phyloP scores from a whole-genome alignment of 2,113 vertebrate species.

The Aphyosemion australe region DNA sequence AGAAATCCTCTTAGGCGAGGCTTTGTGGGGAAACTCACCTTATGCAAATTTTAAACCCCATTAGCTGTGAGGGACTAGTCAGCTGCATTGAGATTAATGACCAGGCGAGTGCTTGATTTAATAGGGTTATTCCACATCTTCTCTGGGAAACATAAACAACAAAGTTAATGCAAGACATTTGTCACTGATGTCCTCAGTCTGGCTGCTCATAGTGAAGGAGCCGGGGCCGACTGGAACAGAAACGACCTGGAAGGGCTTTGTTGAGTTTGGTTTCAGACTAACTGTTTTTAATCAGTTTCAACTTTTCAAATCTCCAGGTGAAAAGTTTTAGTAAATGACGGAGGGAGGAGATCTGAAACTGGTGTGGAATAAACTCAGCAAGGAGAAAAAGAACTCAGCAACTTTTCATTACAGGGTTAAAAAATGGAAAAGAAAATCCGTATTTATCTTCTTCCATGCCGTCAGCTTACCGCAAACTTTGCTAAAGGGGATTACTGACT shows the following conservation, averaged over 20 bases:
- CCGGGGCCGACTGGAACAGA: too few species aligned
- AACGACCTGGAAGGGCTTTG: slow-evolving; percentile 1
- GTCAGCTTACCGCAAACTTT: slow-evolving; percentile 74
- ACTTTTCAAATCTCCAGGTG: slow-evolving; percentile 1
- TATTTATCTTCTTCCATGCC: slow-evolving; percentile 76
- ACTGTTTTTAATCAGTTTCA: slow-evolving; percentile 25
- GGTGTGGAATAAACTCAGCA: slow-evolving; percentile 1
- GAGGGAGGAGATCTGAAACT: slow-evolving; percentile 23
- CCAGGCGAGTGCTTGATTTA: slow-evolving; percentile 81
- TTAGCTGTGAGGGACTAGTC: slow-evolving; percentile 83
- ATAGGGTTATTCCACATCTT: slow-evolving; percentile 83
- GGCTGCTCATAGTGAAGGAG: slow-evolving; percentile 55
- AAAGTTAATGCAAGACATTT: slow-evolving; percentile 83
- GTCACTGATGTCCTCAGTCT: slow-evolving; percentile 75
- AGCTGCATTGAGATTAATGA: slow-evolving; percentile 83
- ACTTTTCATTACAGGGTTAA: slow-evolving; percentile 65
- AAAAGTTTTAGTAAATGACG: slow-evolving; percentile 16
- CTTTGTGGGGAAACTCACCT: slow-evolving; percentile 82
- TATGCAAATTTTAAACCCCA: slow-evolving; percentile 85
- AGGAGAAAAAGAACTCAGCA: slow-evolving; percentile 34
- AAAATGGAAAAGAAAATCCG: slow-evolving; percentile 72
- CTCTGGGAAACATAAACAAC: slow-evolving; percentile 79
- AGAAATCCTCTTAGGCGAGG: slow-evolving; percentile 81
- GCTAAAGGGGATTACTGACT: slow-evolving; percentile 70
- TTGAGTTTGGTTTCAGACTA: neutral